These are phyloP conservation scores for Chaetodon trifasciatus DNA, from an alignment of 2,797 vertebrate genomes.

Conservation along the genomic window DNA sequence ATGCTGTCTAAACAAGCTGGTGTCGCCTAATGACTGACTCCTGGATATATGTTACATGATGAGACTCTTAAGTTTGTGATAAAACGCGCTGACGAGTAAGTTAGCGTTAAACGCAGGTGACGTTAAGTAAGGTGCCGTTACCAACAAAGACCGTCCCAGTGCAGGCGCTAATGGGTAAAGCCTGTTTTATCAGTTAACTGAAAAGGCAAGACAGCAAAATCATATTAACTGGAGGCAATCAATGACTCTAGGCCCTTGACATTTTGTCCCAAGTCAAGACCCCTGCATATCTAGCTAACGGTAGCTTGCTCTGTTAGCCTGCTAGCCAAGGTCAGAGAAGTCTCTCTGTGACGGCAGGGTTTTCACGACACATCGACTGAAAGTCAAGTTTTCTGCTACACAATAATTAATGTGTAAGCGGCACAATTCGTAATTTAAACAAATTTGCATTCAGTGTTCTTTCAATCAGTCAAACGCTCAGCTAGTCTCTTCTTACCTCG, in stretches of 20 bases:
- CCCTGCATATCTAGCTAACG: conserved; percentile 19
- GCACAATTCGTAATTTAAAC: accelerated
- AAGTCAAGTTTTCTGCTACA: accelerated
- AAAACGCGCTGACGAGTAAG: too few species aligned
- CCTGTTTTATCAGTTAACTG: too few species aligned
- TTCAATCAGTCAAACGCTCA: background rate
- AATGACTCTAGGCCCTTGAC: conserved; percentile 46
- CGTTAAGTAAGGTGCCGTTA: too few species aligned
- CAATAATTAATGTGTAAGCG: accelerated
- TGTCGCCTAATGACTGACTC: too few species aligned
- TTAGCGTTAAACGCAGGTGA: too few species aligned
- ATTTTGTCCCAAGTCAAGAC: conserved; percentile 14
- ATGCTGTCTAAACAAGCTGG: background rate
- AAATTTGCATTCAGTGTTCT: accelerated
- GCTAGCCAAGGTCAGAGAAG: conserved; percentile 81
- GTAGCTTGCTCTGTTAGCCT: conserved; percentile 59
- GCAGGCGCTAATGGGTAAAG: too few species aligned
- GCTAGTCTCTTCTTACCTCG: conserved; percentile 67
- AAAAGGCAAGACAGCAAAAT: background rate
- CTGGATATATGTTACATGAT: too few species aligned
- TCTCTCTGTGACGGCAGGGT: background rate
- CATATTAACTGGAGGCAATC: background rate
- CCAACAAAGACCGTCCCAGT: too few species aligned
- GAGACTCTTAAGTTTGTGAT: too few species aligned
- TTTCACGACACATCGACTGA: background rate